Conservation (phyloP, 2,888 invertebrate species). For the Nymphalis c-album region DNA sequence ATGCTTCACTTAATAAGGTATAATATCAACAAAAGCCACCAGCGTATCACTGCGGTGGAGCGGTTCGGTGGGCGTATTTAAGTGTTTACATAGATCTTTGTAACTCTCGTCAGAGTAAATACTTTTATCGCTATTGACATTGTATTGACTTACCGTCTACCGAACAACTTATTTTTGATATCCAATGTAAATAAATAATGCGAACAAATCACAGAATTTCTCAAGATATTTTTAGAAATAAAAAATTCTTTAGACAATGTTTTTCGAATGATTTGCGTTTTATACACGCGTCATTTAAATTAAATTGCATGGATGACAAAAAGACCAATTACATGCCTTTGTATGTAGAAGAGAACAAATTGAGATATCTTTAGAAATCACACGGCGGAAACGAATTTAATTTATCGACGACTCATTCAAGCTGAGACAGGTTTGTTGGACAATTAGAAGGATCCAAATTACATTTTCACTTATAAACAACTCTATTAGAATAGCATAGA, state of each 20-base stretch:
- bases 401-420: constrained; percentile 78
- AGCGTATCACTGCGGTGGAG: constrained; percentile 55
- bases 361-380: constrained; percentile 75
- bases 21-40: constrained; percentile 40
- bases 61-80: constrained; percentile 62
- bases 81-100: constrained; percentile 76
- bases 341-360: constrained; percentile 69
- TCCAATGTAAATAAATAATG: constrained; percentile 30
- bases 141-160: constrained; percentile 71
- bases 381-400: constrained; percentile 79
- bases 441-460: constrained; percentile 64
- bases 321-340: constrained; percentile 53
- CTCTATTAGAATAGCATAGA: constrained; percentile 42
- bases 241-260: constrained; percentile 10
- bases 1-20: constrained; percentile 23
- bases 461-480: constrained; percentile 26
- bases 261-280: constrained; percentile 16
- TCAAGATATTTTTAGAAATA: background rate
- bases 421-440: constrained; percentile 67
- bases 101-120: constrained; percentile 72
- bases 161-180: constrained; percentile 49
- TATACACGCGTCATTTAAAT: constrained; percentile 51
- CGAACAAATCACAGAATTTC: constrained; percentile 1
- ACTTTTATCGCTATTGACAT: constrained; percentile 78
- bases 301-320: constrained; percentile 46